Conservation (phyloP, 2,113 vertebrate genomes). For the Syngnathus floridae region DNA sequence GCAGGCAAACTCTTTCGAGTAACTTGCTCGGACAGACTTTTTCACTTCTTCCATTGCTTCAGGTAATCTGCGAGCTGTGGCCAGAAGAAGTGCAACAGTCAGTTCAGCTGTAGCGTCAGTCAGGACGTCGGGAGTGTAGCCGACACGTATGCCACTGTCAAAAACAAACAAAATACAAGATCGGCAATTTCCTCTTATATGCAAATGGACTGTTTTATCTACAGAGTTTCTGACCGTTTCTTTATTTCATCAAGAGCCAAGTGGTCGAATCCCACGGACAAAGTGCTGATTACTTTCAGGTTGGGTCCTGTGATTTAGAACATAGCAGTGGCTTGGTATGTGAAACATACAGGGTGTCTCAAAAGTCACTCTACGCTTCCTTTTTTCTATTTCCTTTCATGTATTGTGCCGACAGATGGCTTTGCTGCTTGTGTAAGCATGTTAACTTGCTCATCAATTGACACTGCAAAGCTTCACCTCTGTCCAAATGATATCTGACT, state of each 20-base stretch:
- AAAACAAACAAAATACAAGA: neutral
- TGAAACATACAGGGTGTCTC: neutral
- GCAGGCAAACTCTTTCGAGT: too few relatives aligned
- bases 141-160: slow-evolving; percentile 71
- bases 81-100: slow-evolving; percentile 70
- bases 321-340: neutral
- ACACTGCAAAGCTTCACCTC: neutral
- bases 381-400: too few relatives aligned
- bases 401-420: too few relatives aligned
- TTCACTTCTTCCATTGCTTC: slow-evolving; percentile 70
- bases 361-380: too few relatives aligned
- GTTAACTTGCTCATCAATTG: too few relatives aligned
- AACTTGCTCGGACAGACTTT: slow-evolving; percentile 43
- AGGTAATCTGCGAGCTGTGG: slow-evolving; percentile 70
- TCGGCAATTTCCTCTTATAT: neutral
- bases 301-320: slow-evolving; percentile 51
- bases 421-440: too few relatives aligned
- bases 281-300: slow-evolving; percentile 70
- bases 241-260: slow-evolving; percentile 55
- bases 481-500: neutral
- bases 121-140: slow-evolving; percentile 67
- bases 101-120: slow-evolving; percentile 69
- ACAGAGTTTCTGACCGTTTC: slow-evolving; percentile 52
- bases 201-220: neutral
- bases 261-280: slow-evolving; percentile 66